Percentiles rank a stretch among this genome's conserved stretches.
phyloP scores from a whole-genome alignment of 2,113 vertebrate species.

The Amphilophus citrinellus region DNA sequence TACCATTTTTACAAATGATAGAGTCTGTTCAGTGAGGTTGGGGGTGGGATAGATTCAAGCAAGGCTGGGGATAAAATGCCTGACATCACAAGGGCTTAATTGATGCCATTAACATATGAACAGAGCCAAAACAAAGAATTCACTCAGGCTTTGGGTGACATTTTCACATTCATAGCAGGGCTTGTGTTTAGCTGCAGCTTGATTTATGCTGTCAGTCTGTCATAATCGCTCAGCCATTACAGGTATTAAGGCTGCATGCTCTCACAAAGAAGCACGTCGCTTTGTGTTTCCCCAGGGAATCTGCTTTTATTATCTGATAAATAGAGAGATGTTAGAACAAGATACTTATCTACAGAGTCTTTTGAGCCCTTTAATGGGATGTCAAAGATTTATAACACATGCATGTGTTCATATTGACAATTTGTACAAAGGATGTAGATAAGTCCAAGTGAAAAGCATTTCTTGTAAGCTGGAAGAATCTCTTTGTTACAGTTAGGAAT shows the following conservation, averaged over 20 bases:
- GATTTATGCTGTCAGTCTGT: constrained; percentile 66
- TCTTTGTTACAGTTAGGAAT: constrained; percentile 11
- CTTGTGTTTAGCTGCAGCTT: constrained; percentile 40
- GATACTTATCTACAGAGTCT: constrained; percentile 41
- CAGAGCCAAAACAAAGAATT: constrained; percentile 66
- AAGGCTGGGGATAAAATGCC: constrained; percentile 46
- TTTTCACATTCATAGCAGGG: constrained; percentile 45
- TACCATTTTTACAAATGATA: constrained; percentile 49
- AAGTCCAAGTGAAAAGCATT: not conserved
- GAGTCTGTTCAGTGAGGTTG: constrained; percentile 11
- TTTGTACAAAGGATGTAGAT: constrained; percentile 8
- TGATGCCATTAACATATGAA: constrained; percentile 67
- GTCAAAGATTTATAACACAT: constrained; percentile 25
- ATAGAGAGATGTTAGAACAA: constrained; percentile 42
- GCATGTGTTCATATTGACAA: not conserved
- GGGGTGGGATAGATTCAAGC: constrained; percentile 12
- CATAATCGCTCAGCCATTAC: constrained; percentile 66
- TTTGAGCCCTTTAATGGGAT: constrained; percentile 37
- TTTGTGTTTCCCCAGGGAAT: constrained; percentile 48
- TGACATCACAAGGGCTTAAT: constrained; percentile 60
- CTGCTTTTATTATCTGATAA: constrained; percentile 60
- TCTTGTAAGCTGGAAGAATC: constrained; percentile 22
- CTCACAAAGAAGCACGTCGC: constrained; percentile 49
- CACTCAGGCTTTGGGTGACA: constrained; percentile 54
- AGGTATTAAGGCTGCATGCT: constrained; percentile 46